Percentiles rank a stretch among this genome's conserved stretches.
Evolutionary conservation across 1,140 invertebrate species (phyloP).

Genomic region (Radopholus similis): DNA sequence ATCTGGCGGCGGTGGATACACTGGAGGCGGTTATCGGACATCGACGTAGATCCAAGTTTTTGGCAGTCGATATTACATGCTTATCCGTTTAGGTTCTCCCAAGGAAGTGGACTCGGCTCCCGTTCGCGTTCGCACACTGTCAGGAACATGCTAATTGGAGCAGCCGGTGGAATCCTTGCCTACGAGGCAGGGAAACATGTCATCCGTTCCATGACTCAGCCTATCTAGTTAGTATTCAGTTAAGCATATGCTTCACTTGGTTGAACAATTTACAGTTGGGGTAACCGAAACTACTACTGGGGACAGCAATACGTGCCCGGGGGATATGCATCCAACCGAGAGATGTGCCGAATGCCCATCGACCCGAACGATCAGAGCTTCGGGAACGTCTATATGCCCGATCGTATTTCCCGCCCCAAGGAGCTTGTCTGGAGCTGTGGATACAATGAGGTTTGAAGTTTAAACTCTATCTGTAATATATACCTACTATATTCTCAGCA

Average conservation of each 20-base stretch:
- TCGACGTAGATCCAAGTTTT: slow-evolving; percentile 9
- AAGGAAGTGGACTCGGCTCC: slow-evolving; percentile 48
- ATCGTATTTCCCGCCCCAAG: slow-evolving; percentile 41
- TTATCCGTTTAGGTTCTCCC: slow-evolving; percentile 29
- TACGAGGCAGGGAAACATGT: slow-evolving; percentile 58
- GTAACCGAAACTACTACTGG: slow-evolving; percentile 54
- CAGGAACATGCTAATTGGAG: slow-evolving; percentile 58
- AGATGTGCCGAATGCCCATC: slow-evolving; percentile 57
- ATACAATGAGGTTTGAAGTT: slow-evolving; percentile 38
- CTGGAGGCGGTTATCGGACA: slow-evolving; percentile 12
- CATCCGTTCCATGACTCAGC: slow-evolving; percentile 44
- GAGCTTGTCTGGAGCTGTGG: slow-evolving; percentile 55
- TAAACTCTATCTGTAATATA: background rate
- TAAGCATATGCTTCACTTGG: slow-evolving; percentile 5
- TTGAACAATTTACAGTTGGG: slow-evolving; percentile 43
- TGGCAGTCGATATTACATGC: background rate
- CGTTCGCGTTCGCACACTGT: slow-evolving; percentile 49
- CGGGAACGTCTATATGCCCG: slow-evolving; percentile 55
- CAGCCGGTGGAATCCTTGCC: slow-evolving; percentile 56
- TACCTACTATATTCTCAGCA: background rate
- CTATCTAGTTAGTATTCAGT: slow-evolving; percentile 52
- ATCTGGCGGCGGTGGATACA: slow-evolving; percentile 18
- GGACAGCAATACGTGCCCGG: slow-evolving; percentile 43
- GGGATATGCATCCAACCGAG: slow-evolving; percentile 5
- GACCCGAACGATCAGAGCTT: slow-evolving; percentile 43